phyloP scores from a whole-genome alignment of 64 coral and sea anemone genomes.

The Porites australiensis region DNA sequence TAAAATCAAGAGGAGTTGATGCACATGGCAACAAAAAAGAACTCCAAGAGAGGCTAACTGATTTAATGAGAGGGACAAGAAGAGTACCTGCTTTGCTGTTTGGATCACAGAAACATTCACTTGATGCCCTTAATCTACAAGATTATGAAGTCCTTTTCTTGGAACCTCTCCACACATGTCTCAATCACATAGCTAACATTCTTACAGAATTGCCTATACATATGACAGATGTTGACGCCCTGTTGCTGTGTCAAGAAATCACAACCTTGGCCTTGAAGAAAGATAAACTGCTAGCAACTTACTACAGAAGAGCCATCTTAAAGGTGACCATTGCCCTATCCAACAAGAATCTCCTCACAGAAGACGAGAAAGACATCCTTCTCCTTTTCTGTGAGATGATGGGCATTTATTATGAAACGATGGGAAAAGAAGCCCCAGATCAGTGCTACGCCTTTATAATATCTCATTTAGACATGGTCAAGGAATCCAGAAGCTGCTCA shows the following conservation, averaged over 20 bases:
- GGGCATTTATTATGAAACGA: slow-evolving; percentile 33
- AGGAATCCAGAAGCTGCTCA: neutral
- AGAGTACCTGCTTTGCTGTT: slow-evolving; percentile 44
- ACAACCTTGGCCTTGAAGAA: neutral
- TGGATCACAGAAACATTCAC: neutral
- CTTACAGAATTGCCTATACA: slow-evolving; percentile 8
- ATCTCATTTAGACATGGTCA: slow-evolving; percentile 13
- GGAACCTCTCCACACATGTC: neutral
- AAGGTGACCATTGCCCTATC: neutral
- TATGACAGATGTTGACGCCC: neutral
- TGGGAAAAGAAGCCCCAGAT: neutral
- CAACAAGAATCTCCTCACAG: neutral
- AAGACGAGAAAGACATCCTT: neutral
- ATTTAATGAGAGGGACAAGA: slow-evolving; percentile 1
- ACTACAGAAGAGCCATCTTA: neutral
- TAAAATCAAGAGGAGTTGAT: slow-evolving; percentile 9
- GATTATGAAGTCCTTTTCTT: slow-evolving; percentile 30
- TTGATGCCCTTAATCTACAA: slow-evolving; percentile 19
- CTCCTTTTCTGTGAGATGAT: slow-evolving; percentile 44
- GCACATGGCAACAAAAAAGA: neutral
- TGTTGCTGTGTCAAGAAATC: neutral
- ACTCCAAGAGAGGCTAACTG: slow-evolving; percentile 12
- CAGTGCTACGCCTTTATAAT: slow-evolving; percentile 1
- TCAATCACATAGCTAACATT: slow-evolving; percentile 42
- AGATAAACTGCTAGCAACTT: neutral